These are phyloP conservation scores for Pygocentrus nattereri DNA, from an alignment of 2,797 vertebrate genomes.

Conservation along the genomic window DNA sequence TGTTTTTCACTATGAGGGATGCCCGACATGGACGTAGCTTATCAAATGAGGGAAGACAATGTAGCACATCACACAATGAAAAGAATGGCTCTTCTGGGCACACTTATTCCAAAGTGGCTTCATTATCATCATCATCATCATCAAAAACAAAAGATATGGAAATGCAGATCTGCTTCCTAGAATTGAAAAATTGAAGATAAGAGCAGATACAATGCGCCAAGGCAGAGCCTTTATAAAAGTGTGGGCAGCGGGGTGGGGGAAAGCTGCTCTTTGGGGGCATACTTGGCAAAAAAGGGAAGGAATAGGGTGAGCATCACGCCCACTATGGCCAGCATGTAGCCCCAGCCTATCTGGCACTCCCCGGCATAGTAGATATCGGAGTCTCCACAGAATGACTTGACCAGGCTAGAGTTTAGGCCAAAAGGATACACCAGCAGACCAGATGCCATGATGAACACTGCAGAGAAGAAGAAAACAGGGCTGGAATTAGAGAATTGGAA, in stretches of 20 bases:
- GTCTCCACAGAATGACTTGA: slow-evolving; percentile 89
- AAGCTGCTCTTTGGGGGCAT: slow-evolving; percentile 93
- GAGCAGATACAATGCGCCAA: not conserved
- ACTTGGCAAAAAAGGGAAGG: slow-evolving; percentile 96
- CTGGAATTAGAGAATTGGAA: not conserved
- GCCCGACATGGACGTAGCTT: slow-evolving; percentile 22
- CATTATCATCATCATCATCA: slow-evolving; percentile 56
- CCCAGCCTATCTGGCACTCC: slow-evolving; percentile 95
- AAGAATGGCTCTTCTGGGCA: slow-evolving; percentile 36
- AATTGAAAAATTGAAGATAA: slow-evolving; percentile 3
- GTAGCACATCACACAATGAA: slow-evolving; percentile 39
- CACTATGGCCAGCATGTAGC: slow-evolving; percentile 94
- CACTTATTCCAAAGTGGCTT: slow-evolving; percentile 51
- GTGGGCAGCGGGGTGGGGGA: slow-evolving; percentile 92
- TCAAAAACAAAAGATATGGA: slow-evolving; percentile 54
- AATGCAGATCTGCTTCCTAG: slow-evolving; percentile 65
- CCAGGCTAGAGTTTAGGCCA: slow-evolving; percentile 90
- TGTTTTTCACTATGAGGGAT: not conserved
- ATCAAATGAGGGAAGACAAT: slow-evolving; percentile 68
- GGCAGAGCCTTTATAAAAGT: slow-evolving; percentile 83
- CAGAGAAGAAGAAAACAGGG: slow-evolving; percentile 51
- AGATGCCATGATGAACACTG: slow-evolving; percentile 94
- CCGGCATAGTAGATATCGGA: slow-evolving; percentile 91
- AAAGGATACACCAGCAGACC: slow-evolving; percentile 94
- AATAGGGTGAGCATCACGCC: slow-evolving; percentile 95